phyloP scores from a whole-genome alignment of 2,797 vertebrate species.

The Mycteria americana region DNA sequence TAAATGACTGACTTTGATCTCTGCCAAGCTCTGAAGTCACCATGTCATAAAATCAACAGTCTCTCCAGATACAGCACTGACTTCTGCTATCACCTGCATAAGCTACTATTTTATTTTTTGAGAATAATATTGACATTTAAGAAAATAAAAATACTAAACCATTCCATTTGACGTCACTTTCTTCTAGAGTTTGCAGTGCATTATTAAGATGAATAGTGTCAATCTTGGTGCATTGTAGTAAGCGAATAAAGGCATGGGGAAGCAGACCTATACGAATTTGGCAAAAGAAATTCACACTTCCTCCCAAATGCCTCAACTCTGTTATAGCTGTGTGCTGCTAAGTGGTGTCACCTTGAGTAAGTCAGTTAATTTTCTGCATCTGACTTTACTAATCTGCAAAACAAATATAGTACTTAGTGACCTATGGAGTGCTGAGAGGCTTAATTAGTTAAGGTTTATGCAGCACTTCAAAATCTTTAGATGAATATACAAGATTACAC shows the following conservation, averaged over 20 bases:
- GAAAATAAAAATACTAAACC: neutral
- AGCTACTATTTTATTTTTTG: neutral
- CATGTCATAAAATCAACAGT: neutral
- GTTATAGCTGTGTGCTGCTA: neutral
- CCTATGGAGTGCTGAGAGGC: neutral
- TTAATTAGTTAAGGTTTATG: conserved; percentile 12
- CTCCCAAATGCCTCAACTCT: neutral
- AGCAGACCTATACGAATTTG: neutral
- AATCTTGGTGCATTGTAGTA: neutral
- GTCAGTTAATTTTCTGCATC: neutral
- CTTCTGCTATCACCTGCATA: neutral
- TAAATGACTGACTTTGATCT: neutral
- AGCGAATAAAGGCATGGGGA: neutral
- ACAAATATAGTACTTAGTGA: neutral
- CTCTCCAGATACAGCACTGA: neutral
- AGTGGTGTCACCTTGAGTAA: neutral
- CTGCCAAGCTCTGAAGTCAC: neutral
- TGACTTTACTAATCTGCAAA: conserved; percentile 10
- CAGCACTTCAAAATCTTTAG: neutral
- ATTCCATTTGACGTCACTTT: neutral
- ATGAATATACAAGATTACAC: neutral
- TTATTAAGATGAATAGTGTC: neutral
- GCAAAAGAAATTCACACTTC: neutral
- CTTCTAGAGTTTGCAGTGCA: neutral
- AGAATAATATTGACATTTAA: neutral